Base-by-base conservation (phyloP, 2,113 vertebrate genomes). In the Ptilonorhynchus violaceus region DNA sequence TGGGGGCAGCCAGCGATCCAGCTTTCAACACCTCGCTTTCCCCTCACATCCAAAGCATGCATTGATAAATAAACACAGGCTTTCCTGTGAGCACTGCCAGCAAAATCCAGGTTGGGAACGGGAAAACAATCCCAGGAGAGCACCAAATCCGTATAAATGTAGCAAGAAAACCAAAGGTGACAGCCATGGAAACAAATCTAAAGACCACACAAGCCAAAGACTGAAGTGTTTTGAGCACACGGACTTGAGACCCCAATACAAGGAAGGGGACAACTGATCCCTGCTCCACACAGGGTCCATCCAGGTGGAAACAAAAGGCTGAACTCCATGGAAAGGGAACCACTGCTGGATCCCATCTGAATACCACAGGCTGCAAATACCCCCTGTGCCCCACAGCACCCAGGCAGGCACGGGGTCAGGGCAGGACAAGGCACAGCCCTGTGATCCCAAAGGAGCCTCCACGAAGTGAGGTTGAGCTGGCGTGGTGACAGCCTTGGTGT, bases 301-400 rank as follows among this genome's bases (percentile, higher is more conserved):
- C 10, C 16, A 30, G 53, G 39, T 5, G 14, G 39, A 76, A 86
- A 68, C 2, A 2, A 72, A 79, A 70, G 35, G 44, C 63, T 53
- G 35, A 72, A 28, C 11, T 52, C 25, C 72, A 55, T 0, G 1
- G 23, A 33, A 39, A 79, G 30, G 23, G n/a, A 64, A 55, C 9
- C 81, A 33, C 50, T 66, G 64, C 59, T 41, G 44, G 39, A 75
- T 66, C 60, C 52, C 63, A 86, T 14, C 8, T 2, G 46, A 68
- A 64, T 0, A 2, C 41, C 52, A 50, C 0, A 0, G 39, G n/a
- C 53, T 78, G 37, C 15, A 55, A 66, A 17, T 3, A 39, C 15
- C 25, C 31, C 6, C 19, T 3, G 3, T 18, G 13, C 2, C 47
- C 28, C 4, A 0, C 72, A 72, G 60, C 14, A 60, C 6, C 25